Evolutionary conservation across 2,797 vertebrate genomes (phyloP).

Genomic region (Eurystomus glaucurus): DNA sequence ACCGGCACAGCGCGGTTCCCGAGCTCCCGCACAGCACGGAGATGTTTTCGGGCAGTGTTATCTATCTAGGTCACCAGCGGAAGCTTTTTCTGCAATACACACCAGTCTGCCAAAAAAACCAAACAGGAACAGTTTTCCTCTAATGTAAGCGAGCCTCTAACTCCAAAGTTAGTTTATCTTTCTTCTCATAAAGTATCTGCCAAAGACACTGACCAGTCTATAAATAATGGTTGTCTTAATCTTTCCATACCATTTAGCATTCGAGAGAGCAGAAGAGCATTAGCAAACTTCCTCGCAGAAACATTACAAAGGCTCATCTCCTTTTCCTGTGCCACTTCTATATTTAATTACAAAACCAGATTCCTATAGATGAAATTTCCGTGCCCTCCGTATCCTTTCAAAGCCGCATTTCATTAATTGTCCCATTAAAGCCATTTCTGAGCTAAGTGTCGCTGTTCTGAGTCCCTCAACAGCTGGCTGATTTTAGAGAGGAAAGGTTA

Average conservation of each 20-base stretch:
- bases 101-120: not conserved
- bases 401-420: not conserved
- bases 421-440: not conserved
- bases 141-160: not conserved
- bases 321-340: not conserved
- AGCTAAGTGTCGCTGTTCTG: not conserved
- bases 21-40: not conserved
- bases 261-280: not conserved
- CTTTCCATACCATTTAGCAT: not conserved
- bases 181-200: not conserved
- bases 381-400: not conserved
- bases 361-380: not conserved
- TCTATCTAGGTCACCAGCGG: not conserved
- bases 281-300: not conserved
- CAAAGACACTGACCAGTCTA: not conserved
- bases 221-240: not conserved
- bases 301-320: not conserved
- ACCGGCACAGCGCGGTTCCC: accelerated
- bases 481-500: not conserved
- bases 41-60: accelerated
- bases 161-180: not conserved
- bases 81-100: not conserved
- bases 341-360: constrained; percentile 18
- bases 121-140: not conserved
- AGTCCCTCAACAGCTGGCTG: constrained; percentile 7